A percentile compares a stretch with the other conserved stretches of the same genome.
Conservation (phyloP, 92 coral and sea anemone genomes). For the Blastomussa wellsi region DNA sequence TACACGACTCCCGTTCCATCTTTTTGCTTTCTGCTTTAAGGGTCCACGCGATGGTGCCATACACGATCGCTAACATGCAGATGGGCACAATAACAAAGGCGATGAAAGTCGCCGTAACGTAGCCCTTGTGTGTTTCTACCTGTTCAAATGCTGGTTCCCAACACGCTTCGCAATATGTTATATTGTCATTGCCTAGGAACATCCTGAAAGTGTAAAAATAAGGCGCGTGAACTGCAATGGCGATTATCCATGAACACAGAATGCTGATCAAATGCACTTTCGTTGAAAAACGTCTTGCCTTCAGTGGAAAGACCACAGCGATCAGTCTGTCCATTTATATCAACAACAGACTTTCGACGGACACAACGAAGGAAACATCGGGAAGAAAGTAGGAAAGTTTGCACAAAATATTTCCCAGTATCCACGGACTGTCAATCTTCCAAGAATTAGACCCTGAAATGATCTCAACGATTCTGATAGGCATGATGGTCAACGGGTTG, state of each 20-base stretch:
- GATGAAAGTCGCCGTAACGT: background rate
- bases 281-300: constrained; percentile 5
- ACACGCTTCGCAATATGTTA: background rate
- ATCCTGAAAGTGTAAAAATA: constrained; percentile 26
- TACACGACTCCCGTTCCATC: background rate
- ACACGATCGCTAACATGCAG: background rate
- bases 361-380: constrained; percentile 13
- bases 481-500: constrained; percentile 29
- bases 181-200: background rate
- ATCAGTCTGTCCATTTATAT: constrained; percentile 22
- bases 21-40: background rate
- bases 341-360: constrained; percentile 21
- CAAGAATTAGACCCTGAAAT: constrained; percentile 19
- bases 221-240: constrained; percentile 10
- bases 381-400: constrained; percentile 28
- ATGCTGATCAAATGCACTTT: constrained; percentile 14
- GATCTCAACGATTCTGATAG: background rate
- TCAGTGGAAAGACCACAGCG: constrained; percentile 38
- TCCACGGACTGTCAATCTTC: background rate
- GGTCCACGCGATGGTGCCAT: background rate
- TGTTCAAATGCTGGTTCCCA: constrained; percentile 19
- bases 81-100: constrained; percentile 1
- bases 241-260: constrained; percentile 22
- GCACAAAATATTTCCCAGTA: constrained; percentile 21
- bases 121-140: background rate